A percentile compares a stretch with the other conserved stretches of the same genome.
phyloP scores from a whole-genome alignment of 2,113 vertebrate species.

The Scalopus aquaticus region DNA sequence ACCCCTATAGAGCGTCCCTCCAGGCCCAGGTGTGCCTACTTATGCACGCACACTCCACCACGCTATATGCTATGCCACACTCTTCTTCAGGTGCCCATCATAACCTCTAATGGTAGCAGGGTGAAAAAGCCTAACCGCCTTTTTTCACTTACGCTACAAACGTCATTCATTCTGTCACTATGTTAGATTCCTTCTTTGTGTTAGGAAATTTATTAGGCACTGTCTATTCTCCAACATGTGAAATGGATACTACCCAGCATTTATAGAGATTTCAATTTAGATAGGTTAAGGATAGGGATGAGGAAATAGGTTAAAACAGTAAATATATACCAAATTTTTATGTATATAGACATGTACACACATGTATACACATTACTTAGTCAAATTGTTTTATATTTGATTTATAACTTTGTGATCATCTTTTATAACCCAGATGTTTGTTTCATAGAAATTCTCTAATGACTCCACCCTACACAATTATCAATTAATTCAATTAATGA shows the following conservation, averaged over 20 bases:
- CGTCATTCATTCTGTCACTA: background rate
- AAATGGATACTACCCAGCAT: background rate
- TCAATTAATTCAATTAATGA: background rate
- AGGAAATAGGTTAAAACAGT: background rate
- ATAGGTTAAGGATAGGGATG: background rate
- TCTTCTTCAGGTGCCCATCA: no score
- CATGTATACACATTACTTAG: background rate
- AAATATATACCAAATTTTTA: no score
- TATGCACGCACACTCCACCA: no score
- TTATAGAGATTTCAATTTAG: background rate
- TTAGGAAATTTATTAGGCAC: background rate
- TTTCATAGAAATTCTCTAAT: background rate
- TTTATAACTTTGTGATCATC: background rate
- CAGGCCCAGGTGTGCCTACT: no score
- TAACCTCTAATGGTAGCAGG: no score
- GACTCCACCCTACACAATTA: background rate
- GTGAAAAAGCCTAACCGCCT: no score
- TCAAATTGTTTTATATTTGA: background rate
- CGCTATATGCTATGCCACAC: no score
- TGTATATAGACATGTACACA: background rate
- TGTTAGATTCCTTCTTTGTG: background rate
- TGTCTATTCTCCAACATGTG: background rate
- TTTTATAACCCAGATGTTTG: background rate
- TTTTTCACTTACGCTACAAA: no score
- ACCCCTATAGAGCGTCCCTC: no score